A percentile compares a stretch with the other conserved stretches of the same genome.
phyloP scores from a whole-genome alignment of 2,797 vertebrate species.

The Manis javanica region DNA sequence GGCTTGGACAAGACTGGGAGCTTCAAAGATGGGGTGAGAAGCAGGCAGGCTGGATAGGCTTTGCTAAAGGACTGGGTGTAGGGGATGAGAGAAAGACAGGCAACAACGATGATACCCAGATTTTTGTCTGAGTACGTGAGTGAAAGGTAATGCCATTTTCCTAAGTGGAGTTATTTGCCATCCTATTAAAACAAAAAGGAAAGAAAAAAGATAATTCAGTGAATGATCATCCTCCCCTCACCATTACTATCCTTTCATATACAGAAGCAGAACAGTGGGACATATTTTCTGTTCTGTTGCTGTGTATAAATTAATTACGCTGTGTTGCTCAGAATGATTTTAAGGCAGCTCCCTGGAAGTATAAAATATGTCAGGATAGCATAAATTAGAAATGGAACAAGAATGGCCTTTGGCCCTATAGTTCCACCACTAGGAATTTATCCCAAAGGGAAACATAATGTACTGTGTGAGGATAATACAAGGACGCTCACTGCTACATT shows the following conservation, averaged over 20 bases:
- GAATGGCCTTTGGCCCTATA: background rate
- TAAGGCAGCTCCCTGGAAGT: background rate
- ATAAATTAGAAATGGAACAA: slow-evolving; percentile 48
- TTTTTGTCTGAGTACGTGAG: background rate
- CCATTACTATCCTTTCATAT: background rate
- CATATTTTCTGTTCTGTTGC: background rate
- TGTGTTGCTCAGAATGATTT: slow-evolving; percentile 17
- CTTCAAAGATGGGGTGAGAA: accelerated
- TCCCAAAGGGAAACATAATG: background rate
- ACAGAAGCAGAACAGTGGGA: background rate
- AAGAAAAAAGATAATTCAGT: background rate
- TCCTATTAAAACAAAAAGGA: background rate
- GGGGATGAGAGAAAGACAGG: background rate
- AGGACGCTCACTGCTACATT: background rate
- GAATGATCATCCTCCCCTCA: background rate
- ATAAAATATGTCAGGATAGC: background rate
- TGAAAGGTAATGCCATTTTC: background rate
- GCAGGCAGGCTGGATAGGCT: too few relatives aligned
- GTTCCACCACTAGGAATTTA: background rate
- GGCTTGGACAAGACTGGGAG: accelerated
- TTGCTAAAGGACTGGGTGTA: accelerated
- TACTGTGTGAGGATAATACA: background rate
- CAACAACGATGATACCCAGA: background rate
- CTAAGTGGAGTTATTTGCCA: background rate
- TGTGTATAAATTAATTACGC: background rate